Evolutionary conservation across 2,113 vertebrate species (phyloP).

Genomic region (Rhinolophus ferrumequinum): DNA sequence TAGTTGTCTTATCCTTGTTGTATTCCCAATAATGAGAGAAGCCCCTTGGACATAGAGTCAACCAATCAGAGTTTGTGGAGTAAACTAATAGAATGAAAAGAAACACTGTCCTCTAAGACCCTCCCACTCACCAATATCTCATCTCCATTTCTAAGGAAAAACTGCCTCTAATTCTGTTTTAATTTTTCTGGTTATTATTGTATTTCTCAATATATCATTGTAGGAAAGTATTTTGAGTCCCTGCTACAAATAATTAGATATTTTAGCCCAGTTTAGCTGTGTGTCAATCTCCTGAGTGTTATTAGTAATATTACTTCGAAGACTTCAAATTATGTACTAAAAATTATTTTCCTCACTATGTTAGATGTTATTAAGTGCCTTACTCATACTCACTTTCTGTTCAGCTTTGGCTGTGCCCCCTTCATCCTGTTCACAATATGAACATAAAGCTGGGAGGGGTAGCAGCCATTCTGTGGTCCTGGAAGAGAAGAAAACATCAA

Average conservation of each 20-base stretch:
- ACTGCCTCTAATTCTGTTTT: neutral
- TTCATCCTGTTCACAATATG: neutral
- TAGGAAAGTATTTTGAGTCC: neutral
- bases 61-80: neutral
- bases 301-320: neutral
- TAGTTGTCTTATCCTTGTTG: neutral
- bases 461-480: neutral
- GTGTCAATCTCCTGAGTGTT: neutral
- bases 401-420: neutral
- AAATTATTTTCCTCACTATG: neutral
- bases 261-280: neutral
- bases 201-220: neutral
- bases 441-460: neutral
- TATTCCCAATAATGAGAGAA: neutral
- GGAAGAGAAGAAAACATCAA: neutral
- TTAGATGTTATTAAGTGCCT: conserved; percentile 15
- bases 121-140: neutral
- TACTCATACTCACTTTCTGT: neutral
- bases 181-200: conserved; percentile 22
- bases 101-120: neutral
- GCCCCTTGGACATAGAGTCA: neutral
- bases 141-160: neutral
- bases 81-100: neutral
- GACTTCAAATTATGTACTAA: neutral
- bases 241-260: neutral